Evolutionary conservation across 2,113 vertebrate species (phyloP), one percentile per base, ranked within the genome.

Genomic region (Amblyornis subalaris): DNA sequence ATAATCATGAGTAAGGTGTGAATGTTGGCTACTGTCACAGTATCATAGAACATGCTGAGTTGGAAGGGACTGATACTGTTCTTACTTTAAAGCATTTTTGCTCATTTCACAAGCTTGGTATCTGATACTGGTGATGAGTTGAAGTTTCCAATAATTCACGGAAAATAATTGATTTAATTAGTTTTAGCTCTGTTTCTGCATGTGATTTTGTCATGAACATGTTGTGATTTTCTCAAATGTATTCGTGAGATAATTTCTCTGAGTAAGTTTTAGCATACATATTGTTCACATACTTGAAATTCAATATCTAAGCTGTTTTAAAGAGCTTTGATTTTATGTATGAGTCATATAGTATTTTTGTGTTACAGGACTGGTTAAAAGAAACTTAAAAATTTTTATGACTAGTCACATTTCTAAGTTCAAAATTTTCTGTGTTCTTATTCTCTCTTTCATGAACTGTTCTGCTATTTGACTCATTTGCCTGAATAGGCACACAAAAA

Each of bases 231-330:
- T 93, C 87, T 92, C 55, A 83, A 61, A 73, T 53, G 9, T 72
- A 93, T 90, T 92, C 54, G 76, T 73, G 76, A 76, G 74, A 85
- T 88, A 72, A 95, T 83, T 93, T 85, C 42, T 91, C 71, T 70
- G 79, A 85, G 54, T 61, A 85, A 91, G 58, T 83, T 94, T 76
- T 76, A 82, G 42, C 62, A 29, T 91, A 48, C 69, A 36, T 82
- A 70, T 73, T 91, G 51, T 91, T 96, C 36, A 24, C 74, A 88
- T 83, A 85, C 74, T 95, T 93, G 67, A 92, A 94, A 88, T 92
- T 91, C 87, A 94, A 33, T 20, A 70, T 89, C 71, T 88, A 44
- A 73, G 70, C 35, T 94, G 58, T 70, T 94, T 91, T 83, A 94
- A 90, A 89, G 67, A 85, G 45, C 70, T 94, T 79, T 85, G 87